A percentile compares a stretch with the other conserved stretches of the same genome.
Evolutionary conservation across 2,888 invertebrate species (phyloP).

Genomic region (Epistrophella euchroma): DNA sequence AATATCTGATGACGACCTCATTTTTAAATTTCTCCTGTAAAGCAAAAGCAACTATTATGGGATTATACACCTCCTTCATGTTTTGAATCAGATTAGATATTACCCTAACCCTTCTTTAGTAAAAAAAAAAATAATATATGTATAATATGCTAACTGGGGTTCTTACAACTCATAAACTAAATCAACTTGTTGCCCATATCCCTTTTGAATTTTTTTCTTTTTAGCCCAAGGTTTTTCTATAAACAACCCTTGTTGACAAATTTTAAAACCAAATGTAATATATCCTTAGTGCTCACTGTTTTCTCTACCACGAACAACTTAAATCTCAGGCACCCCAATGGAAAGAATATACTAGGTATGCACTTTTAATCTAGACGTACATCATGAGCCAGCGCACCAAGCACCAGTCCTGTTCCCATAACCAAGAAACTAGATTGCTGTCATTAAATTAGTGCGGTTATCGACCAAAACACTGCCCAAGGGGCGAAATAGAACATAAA

Average conservation of each 20-base stretch:
- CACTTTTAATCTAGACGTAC: slow-evolving; percentile 51
- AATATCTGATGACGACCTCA: slow-evolving; percentile 5
- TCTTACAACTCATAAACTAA: slow-evolving; percentile 21
- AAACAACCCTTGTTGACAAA: slow-evolving; percentile 55
- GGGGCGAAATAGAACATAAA: slow-evolving; percentile 44
- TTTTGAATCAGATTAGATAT: slow-evolving; percentile 17
- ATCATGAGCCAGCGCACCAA: slow-evolving; percentile 4
- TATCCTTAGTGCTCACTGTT: slow-evolving; percentile 63
- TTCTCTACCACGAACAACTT: slow-evolving; percentile 27
- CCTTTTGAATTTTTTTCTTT: not conserved
- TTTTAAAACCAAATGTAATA: slow-evolving; percentile 73
- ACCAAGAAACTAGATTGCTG: slow-evolving; percentile 51
- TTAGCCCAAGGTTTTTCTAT: not conserved
- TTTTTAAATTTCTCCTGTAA: not conserved
- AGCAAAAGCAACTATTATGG: not conserved
- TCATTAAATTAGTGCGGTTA: slow-evolving; percentile 73
- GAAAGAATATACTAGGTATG: slow-evolving; percentile 11
- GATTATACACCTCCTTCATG: slow-evolving; percentile 4
- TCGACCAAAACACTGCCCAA: slow-evolving; percentile 66
- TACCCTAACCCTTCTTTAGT: not conserved
- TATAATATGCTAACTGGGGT: slow-evolving; percentile 16
- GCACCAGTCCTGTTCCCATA: slow-evolving; percentile 18
- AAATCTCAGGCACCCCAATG: slow-evolving; percentile 25
- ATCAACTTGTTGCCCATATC: slow-evolving; percentile 55
- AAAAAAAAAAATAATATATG: not conserved